Base-by-base conservation (phyloP, 2,797 vertebrate species). In the Urosaurus nigricauda region DNA sequence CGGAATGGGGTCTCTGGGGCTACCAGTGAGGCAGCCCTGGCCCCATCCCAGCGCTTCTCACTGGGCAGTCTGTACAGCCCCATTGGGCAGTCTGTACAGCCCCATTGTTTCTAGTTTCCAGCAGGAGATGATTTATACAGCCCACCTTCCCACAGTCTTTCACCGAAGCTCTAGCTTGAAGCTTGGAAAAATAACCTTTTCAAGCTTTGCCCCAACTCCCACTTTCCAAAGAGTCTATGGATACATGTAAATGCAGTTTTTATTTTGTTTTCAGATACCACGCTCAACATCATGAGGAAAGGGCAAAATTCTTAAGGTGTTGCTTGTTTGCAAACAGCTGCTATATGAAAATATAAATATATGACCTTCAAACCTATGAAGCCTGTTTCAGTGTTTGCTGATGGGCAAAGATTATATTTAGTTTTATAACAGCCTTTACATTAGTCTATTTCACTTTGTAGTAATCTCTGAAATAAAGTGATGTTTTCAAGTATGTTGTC, bases 151-250 rank as follows among this genome's bases (percentile, higher is more conserved):
- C 21, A 78, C 29, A 80, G 21, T 3, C 2, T 14, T 12, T 0
- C 29, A 2, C 0, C 0, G 2, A 4, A 24, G 47, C 43, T 51
- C 2, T 26, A 56, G 37, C 58, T 87, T 65, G 63, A 2, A 65
- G 3, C 63, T 65, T 65, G 26, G 7, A 26, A 26, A 65, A 65
- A 29, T 26, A 65, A 29, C 8, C 9, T 65, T 29, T 65, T 65
- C 63, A 65, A 8, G 63, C 26, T 65, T 65, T 68, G 65, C 65
- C 11, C 9, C 29, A 68, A 32, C 12, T 68, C 24, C 47, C 0
- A 0, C 77, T 82, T 43, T 32, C 81, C 77, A 26, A 80, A 74
- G 47, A 84, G 56, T 8, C 53, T 19, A 37, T 21, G 21, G n/a
- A 51, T 35, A 6, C 11, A 14, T 56, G 51, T 7, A 56, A 37